Percentiles rank a stretch among this genome's conserved stretches.
These are phyloP conservation scores for Pseudonaja textilis DNA, from an alignment of 2,113 vertebrate species.

Conservation along the genomic window DNA sequence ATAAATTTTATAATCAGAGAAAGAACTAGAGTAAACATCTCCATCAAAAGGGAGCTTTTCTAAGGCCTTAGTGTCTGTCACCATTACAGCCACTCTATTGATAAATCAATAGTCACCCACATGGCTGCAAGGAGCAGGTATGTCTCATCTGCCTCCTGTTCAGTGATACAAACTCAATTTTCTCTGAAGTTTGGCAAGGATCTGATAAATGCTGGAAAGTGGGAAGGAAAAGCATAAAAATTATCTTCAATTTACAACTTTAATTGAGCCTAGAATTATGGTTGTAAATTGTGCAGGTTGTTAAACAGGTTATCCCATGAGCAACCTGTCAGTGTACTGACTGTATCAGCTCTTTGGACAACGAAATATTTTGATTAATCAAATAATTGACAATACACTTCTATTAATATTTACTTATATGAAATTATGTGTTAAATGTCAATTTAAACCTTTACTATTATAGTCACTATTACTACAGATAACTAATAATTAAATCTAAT, in stretches of 20 bases:
- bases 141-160: background rate
- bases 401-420: background rate
- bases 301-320: background rate
- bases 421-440: background rate
- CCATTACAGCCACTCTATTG: background rate
- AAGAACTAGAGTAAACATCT: background rate
- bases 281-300: background rate
- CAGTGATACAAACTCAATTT: background rate
- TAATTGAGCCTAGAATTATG: background rate
- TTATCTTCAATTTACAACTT: background rate
- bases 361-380: background rate
- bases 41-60: background rate
- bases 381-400: background rate
- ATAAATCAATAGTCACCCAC: background rate
- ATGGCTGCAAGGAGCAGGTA: background rate
- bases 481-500: background rate
- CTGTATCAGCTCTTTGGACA: background rate
- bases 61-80: background rate
- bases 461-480: background rate
- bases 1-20: background rate
- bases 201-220: background rate
- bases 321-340: background rate
- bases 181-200: background rate
- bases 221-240: background rate
- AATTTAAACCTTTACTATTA: background rate